A percentile compares a stretch with the other conserved stretches of the same genome.
Evolutionary conservation across 2,888 invertebrate genomes (phyloP).

Genomic region (Acleris emargana): DNA sequence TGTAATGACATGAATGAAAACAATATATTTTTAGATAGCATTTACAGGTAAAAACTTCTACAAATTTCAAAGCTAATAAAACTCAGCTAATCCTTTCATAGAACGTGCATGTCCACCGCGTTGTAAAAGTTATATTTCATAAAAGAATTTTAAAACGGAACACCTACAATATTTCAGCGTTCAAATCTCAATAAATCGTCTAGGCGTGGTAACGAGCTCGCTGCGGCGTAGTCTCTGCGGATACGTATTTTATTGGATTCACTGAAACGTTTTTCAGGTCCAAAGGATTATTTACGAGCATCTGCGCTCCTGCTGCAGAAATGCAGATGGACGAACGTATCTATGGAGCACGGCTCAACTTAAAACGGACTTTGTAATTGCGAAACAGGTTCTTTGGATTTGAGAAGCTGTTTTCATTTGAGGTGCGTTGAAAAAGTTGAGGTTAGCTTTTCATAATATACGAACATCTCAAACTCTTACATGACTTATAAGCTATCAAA

Average conservation of each 20-base stretch:
- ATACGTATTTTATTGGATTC: constrained; percentile 84
- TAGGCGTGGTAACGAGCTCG: constrained; percentile 83
- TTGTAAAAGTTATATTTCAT: constrained; percentile 61
- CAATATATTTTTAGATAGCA: too few species aligned
- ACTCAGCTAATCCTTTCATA: too few species aligned
- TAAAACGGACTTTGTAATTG: constrained; percentile 15
- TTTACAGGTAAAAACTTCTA: too few species aligned
- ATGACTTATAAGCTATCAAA: too few species aligned
- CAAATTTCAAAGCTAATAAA: too few species aligned
- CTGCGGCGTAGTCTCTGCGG: constrained; percentile 82
- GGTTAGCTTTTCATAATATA: too few species aligned
- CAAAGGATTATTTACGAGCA: constrained; percentile 82
- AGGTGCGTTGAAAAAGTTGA: too few species aligned
- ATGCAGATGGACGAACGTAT: constrained; percentile 74
- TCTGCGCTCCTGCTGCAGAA: constrained; percentile 77
- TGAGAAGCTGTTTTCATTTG: too few species aligned
- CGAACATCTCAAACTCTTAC: too few species aligned
- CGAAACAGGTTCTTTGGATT: too few species aligned
- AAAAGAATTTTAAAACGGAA: constrained; percentile 77
- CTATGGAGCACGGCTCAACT: not conserved
- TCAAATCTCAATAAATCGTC: constrained; percentile 84
- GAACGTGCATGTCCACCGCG: not conserved
- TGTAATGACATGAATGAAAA: too few species aligned
- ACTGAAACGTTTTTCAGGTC: constrained; percentile 83
- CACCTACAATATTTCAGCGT: constrained; percentile 81